These are phyloP conservation scores for Porites lutea DNA, from an alignment of 64 coral and sea anemone species.

Conservation along the genomic window DNA sequence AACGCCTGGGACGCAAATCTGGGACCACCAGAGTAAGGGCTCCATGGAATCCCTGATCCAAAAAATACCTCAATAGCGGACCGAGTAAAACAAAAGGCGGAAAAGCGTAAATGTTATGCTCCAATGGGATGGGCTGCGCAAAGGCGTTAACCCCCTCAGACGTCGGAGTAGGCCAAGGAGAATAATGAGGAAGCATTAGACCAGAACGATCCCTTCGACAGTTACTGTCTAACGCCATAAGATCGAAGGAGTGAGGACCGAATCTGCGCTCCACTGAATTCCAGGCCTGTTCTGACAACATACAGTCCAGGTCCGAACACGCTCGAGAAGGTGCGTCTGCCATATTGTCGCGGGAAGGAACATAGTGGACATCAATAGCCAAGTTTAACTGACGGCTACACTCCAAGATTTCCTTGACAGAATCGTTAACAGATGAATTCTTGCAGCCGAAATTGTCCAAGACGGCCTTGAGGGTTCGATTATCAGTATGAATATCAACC, in stretches of 20 bases:
- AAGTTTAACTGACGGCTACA: conserved; percentile 2
- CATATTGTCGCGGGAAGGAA: neutral
- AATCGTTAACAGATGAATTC: neutral
- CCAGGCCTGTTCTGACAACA: neutral
- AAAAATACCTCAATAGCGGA: neutral
- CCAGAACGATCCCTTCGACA: neutral
- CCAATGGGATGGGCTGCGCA: neutral
- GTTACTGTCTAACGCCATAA: neutral
- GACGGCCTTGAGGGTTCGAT: neutral
- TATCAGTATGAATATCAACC: conserved; percentile 15
- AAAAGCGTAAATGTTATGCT: conserved; percentile 41
- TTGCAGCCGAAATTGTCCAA: conserved; percentile 33
- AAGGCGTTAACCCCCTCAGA: conserved; percentile 45
- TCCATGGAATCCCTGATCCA: neutral
- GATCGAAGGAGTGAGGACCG: neutral
- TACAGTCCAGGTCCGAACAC: neutral
- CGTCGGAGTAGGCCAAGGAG: conserved; percentile 30
- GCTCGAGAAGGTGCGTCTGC: neutral
- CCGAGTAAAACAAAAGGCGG: conserved; percentile 27
- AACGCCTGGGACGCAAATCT: neutral
- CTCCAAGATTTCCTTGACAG: neutral
- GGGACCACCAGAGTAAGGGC: conserved; percentile 19
- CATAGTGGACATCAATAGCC: neutral
- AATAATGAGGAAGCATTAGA: conserved; percentile 10
- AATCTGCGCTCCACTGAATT: neutral